Percentiles rank a stretch among this genome's conserved stretches.
phyloP scores from a whole-genome alignment of 2,113 vertebrate species.

The Pandion haliaetus region DNA sequence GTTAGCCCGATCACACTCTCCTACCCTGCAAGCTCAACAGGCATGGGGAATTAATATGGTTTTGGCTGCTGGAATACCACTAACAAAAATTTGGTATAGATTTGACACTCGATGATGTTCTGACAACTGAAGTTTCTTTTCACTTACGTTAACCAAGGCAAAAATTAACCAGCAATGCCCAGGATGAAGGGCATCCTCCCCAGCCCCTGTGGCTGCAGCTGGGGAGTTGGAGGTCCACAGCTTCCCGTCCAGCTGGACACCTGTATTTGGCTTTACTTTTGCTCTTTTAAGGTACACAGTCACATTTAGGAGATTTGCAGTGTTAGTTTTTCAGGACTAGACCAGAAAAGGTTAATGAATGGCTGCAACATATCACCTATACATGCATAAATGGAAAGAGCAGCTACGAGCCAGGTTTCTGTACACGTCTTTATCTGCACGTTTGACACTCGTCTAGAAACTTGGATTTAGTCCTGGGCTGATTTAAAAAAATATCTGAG shows the following conservation, averaged over 20 bases:
- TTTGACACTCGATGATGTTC: background rate
- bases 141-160: background rate
- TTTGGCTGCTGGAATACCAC: background rate
- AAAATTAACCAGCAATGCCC: background rate
- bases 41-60: rapidly evolving
- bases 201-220: background rate
- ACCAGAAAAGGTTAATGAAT: background rate
- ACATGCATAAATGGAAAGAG: background rate
- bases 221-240: background rate
- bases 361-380: background rate
- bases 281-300: background rate
- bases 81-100: background rate
- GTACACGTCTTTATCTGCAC: background rate
- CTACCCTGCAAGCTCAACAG: background rate
- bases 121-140: background rate
- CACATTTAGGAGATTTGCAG: background rate
- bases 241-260: background rate
- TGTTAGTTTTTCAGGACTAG: background rate
- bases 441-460: background rate
- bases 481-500: background rate
- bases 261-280: background rate
- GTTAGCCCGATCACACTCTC: background rate
- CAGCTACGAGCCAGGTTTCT: background rate
- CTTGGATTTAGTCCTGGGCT: background rate
- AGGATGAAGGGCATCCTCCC: background rate